Evolutionary conservation across 1,140 invertebrate genomes (phyloP), one percentile per base, ranked within the genome.

Genomic region (Cherax destructor): DNA sequence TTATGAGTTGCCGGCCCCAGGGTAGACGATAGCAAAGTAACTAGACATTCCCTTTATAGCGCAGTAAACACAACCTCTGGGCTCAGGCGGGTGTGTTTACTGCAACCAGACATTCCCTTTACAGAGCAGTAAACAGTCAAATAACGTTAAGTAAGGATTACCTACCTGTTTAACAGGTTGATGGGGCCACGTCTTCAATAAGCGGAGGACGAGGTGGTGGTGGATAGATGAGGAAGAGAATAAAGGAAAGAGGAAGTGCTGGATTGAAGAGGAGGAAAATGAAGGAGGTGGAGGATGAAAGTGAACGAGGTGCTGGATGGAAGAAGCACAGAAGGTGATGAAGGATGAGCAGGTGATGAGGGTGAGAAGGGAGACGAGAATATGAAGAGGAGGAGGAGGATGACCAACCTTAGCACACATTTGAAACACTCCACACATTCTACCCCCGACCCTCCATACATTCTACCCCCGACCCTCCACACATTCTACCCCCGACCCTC

Each of bases 111-210:
- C 69, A 83, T 24, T 30, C 50, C 24, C 30, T 83, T 83, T 83
- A 83, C 41, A 49, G 52, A 52, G 50, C 80, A 18, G n/a, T 83
- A 83, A 83, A 83, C n/a, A 52, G 80, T 30, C 52, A 83, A 10
- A n/a, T 56, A 24, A 49, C 56, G 21, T 83, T 83, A 83, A 83
- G 61, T 61, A 83, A 21, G n/a, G 80, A 4, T 61, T 83, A 61
- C 61, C 61, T 16, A 41, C 50, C 4, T 56, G 9, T 4, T 56
- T 56, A 56, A 56, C 2, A 56, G 52, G 52, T 9, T 5, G 13
- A 56, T 56, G 52, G 52, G 52, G 52, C 6, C n/a, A 24, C 30
- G 30, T 41, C 30, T 41, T 41, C 30, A 41, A 41, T 41, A 41
- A 41, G 30, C 30, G 30, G 30, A 41, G 30, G 30, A 41, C 30